Conservation (phyloP, 2,888 invertebrate genomes). For the Pristionchus entomophagus region DNA sequence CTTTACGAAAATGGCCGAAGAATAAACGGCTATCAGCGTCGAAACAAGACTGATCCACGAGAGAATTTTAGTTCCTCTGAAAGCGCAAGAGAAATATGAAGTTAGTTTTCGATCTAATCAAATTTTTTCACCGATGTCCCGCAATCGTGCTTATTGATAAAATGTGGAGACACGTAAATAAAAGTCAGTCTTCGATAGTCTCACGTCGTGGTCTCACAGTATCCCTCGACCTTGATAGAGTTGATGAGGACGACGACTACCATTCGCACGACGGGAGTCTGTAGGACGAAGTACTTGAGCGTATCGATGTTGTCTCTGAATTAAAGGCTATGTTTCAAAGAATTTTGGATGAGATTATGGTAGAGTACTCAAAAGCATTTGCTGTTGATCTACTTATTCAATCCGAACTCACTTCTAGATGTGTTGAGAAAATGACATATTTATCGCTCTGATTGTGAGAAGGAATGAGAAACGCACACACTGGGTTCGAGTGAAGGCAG, state of each 20-base stretch:
- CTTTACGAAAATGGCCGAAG: neutral
- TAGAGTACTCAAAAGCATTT: no score
- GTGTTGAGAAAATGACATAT: no score
- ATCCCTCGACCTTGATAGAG: neutral
- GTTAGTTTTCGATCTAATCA: neutral
- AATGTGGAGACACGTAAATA: neutral
- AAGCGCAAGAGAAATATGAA: neutral
- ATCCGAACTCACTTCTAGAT: no score
- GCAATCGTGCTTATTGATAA: no score
- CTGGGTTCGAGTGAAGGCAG: conserved; percentile 24
- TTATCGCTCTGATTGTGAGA: neutral
- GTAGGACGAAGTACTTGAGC: conserved; percentile 23
- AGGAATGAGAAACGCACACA: neutral
- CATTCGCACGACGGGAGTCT: conserved; percentile 35
- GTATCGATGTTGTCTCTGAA: conserved; percentile 20
- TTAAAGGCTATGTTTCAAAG: no score
- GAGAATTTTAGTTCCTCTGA: conserved; percentile 30
- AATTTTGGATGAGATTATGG: no score
- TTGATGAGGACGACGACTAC: neutral
- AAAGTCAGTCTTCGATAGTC: neutral
- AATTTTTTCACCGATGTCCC: neutral
- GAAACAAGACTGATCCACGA: conserved; percentile 17
- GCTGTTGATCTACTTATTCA: no score
- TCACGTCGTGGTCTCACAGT: conserved; percentile 31
- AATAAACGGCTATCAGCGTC: conserved; percentile 24